A percentile compares a stretch with the other conserved stretches of the same genome.
These are phyloP conservation scores for Helicoverpa assulta DNA, from an alignment of 2,888 invertebrate species.

Conservation along the genomic window DNA sequence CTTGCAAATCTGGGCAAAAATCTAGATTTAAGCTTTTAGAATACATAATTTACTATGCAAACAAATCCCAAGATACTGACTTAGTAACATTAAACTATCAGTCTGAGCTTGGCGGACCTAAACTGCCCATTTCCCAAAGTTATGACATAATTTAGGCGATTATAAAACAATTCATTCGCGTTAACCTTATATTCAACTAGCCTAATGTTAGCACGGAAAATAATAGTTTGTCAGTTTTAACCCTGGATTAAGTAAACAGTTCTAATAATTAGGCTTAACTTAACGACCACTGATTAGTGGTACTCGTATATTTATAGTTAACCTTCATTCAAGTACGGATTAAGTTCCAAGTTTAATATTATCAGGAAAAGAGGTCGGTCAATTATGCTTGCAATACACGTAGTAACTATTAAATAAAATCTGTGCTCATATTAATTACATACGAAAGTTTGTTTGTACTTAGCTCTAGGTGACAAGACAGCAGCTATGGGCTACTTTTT, in stretches of 20 bases:
- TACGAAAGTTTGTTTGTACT: too few relatives aligned
- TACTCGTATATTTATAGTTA: background rate
- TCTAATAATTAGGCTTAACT: background rate
- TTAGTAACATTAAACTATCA: constrained; percentile 6
- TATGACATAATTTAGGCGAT: constrained; percentile 22
- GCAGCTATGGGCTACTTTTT: too few relatives aligned
- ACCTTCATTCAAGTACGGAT: background rate
- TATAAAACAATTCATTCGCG: constrained; percentile 23
- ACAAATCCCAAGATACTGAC: background rate
- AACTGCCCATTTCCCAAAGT: constrained; percentile 5
- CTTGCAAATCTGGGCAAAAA: too few relatives aligned
- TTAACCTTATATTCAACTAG: constrained; percentile 1
- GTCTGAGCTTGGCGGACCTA: background rate
- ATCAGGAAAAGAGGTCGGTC: background rate
- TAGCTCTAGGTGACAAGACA: too few relatives aligned
- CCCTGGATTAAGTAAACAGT: background rate
- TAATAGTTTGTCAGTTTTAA: background rate
- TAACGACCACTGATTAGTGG: background rate
- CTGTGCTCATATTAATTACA: too few relatives aligned
- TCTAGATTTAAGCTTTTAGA: too few relatives aligned
- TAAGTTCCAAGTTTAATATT: background rate
- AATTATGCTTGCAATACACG: too few relatives aligned
- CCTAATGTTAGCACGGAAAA: background rate
- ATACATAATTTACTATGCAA: background rate
- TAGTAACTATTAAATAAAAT: too few relatives aligned